A percentile compares a stretch with the other conserved stretches of the same genome.
Conservation (phyloP, 1,140 invertebrate genomes). For the Galleria mellonella region DNA sequence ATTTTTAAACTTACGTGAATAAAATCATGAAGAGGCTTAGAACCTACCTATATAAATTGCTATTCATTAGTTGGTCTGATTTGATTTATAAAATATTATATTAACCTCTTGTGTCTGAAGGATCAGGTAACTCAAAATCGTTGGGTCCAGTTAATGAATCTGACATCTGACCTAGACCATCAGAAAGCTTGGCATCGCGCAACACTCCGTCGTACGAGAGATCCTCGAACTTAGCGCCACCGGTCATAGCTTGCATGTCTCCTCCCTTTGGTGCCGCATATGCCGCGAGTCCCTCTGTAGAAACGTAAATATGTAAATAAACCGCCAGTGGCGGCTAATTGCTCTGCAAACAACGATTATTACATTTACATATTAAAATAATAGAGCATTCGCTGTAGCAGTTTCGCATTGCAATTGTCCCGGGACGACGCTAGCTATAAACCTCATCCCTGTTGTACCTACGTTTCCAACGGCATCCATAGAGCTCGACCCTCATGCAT, state of each 20-base stretch:
- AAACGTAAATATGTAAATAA: conserved; percentile 36
- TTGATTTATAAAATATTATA: not conserved
- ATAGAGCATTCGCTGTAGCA: conserved; percentile 20
- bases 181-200: conserved; percentile 77
- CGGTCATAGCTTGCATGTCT: conserved; percentile 84
- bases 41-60: too few species aligned
- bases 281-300: conserved; percentile 82
- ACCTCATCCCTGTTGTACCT: conserved; percentile 71
- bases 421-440: conserved; percentile 43
- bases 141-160: conserved; percentile 78
- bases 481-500: conserved; percentile 93
- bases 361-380: conserved; percentile 2
- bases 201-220: conserved; percentile 90
- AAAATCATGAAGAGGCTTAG: too few species aligned
- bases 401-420: conserved; percentile 34
- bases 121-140: conserved; percentile 74
- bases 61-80: too few species aligned
- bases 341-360: conserved; percentile 13
- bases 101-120: conserved; percentile 71
- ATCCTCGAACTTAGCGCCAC: conserved; percentile 87
- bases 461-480: conserved; percentile 91
- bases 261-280: conserved; percentile 87
- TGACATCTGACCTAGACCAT: conserved; percentile 91
- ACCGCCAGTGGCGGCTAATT: conserved; percentile 39
- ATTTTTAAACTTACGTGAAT: too few species aligned